Evolutionary conservation across 1,140 invertebrate species (phyloP), one percentile per base, ranked within the genome.

Genomic region (Zaprionus gabonicus): DNA sequence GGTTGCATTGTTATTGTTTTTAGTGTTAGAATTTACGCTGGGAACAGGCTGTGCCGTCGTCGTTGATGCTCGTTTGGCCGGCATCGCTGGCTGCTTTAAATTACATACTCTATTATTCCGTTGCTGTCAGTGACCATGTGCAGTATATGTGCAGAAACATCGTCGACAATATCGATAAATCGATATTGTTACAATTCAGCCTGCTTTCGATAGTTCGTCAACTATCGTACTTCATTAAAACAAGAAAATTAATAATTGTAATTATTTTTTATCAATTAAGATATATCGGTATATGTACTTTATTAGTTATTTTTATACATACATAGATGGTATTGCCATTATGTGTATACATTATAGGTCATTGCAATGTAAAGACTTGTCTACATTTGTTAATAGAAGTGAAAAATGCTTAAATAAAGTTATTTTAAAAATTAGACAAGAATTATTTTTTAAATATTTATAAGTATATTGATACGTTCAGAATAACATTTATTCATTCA

Each of bases 31-130:
- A 23, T 23, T 49, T 1, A 23, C 20, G 15, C 17, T 31, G 34
- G 55, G 56, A 62, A 59, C 79, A 71, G 69, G 74, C 36, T 34
- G 60, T 5, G 53, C 53, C n/a, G 65, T 23, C 38, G 49, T 66
- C 66, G 66, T 56, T 71, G 72, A 44, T 71, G 71, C 60, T 74
- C 71, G 49, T 64, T 87, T 87, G 13, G 84, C 81, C 75, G 84
- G 84, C 81, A 87, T 88, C 28, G 68, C 53, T 49, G 57, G 46
- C 20, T 23, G 17, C 20, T 51, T 23, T 13, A 23, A 51, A 25
- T 15, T 10, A 46, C 41, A 46, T 46, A 46, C n/a, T 46, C 17
- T 51, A 31, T 27, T 27, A 9, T 28, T 56, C 53, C 17, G 13
- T 56, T 28, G 25, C 10, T 57, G 38, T 15, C 38, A 57, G n/a